Evolutionary conservation across 2,888 invertebrate genomes (phyloP).

Genomic region (Allolobophora icterica): DNA sequence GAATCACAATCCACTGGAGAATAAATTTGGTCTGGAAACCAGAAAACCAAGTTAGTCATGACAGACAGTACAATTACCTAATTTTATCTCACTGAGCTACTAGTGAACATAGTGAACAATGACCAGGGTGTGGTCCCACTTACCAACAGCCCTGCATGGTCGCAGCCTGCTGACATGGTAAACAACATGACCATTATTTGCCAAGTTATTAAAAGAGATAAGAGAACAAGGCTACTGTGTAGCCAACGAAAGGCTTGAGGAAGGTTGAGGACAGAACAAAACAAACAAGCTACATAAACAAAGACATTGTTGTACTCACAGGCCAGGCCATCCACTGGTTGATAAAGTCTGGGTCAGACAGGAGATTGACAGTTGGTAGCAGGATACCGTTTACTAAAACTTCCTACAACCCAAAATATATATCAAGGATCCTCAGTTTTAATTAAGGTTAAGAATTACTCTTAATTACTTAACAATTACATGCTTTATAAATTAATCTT

Average conservation of each 20-base stretch:
- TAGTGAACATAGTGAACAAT: no score
- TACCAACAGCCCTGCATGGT: no score
- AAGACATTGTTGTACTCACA: conserved; percentile 70
- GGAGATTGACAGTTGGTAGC: conserved; percentile 74
- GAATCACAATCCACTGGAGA: no score
- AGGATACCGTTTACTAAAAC: conserved; percentile 78
- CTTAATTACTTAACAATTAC: no score
- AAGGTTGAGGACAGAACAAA: neutral
- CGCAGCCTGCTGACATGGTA: no score
- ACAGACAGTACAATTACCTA: no score
- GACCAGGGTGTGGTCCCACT: no score
- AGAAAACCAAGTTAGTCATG: no score
- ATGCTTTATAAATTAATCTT: no score
- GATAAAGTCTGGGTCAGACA: conserved; percentile 88
- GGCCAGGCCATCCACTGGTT: conserved; percentile 87
- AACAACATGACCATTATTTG: no score
- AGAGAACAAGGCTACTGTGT: neutral
- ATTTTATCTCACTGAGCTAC: no score
- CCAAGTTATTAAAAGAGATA: neutral
- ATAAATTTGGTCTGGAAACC: no score
- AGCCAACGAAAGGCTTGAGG: neutral
- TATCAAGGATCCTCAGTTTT: neutral
- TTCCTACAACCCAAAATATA: conserved; percentile 70
- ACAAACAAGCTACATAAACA: neutral
- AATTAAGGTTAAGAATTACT: neutral